Base-by-base conservation (phyloP, 2,113 vertebrate genomes). In the Tricholaema leucomelas region DNA sequence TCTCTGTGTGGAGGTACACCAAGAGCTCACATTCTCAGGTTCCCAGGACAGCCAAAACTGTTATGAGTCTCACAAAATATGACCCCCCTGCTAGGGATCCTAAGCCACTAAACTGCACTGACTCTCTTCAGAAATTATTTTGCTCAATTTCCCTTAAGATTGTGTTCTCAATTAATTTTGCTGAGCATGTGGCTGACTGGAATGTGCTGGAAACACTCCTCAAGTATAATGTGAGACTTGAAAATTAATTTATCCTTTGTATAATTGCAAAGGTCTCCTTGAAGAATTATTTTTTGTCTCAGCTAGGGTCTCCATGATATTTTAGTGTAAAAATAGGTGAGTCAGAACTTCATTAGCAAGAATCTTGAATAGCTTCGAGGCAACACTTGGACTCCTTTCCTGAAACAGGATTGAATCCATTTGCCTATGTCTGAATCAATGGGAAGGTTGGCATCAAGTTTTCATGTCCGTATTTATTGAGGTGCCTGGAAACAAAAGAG, bases 71-170 rank as follows among this genome's bases (percentile, higher is more conserved):
- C 17, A 54, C n/a, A 69, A 81, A 90, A 63, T 54, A 46, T 17
- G 15, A 31, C 17, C 12, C 84, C 13, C 23, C 14, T 88, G 18
- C 10, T 44, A 58, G 15, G 12, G 12, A 54, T 76, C 31, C 44
- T 85, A 85, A 87, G 38, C 8, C 30, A 69, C 19, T 28, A n/a
- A 27, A 64, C 7, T 21, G 6, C 1, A 44, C 2, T 0, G 0
- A 25, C 61, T 58, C 5, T 73, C n/a, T 38, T 76, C 33, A 71
- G 48, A 64, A 85, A 52, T 36, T 1, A 8, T 46, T 23, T 63
- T 60, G 21, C 10, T 48, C 11, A 6, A 5, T 77, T 88, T n/a
- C n/a, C 20, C 14, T 7, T 25, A 33, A 61, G 27, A 60, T 3
- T 30, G 4, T 59, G 38, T 54, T 46, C 1, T 2, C 1, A 3